Percentiles rank a stretch among this genome's conserved stretches.
These are phyloP conservation scores for Hemicentrotus pulcherrimus DNA, from an alignment of 35 echinoderm and acorn worm genomes.

Conservation along the genomic window DNA sequence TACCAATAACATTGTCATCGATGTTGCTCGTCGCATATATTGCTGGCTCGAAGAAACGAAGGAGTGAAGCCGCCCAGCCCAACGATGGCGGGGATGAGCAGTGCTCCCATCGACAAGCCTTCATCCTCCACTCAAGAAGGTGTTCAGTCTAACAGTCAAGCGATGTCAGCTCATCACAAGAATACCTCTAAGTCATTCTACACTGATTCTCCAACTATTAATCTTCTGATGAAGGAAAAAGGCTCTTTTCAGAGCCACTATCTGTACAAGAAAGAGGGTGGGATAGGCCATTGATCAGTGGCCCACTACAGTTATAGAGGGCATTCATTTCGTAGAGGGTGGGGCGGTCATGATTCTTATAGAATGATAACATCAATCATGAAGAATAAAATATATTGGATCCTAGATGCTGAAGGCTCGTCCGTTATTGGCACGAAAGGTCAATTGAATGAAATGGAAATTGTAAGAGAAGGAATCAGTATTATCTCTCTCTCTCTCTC, in stretches of 20 bases:
- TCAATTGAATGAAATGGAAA: too few relatives aligned
- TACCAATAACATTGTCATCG: too few relatives aligned
- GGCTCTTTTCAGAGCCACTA: neutral
- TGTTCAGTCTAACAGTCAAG: neutral
- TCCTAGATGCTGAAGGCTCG: too few relatives aligned
- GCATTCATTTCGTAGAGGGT: too few relatives aligned
- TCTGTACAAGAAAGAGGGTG: neutral
- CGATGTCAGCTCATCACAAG: neutral
- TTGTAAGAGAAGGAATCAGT: too few relatives aligned
- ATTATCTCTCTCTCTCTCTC: too few relatives aligned
- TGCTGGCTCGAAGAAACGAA: neutral
- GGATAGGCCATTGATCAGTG: too few relatives aligned
- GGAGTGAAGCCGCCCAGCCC: neutral
- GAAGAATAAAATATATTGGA: too few relatives aligned
- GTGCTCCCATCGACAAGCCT: neutral
- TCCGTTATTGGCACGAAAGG: too few relatives aligned
- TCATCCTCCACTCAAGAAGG: neutral
- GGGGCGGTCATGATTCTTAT: too few relatives aligned
- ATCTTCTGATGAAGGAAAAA: neutral
- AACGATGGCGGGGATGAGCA: neutral
- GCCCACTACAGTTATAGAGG: too few relatives aligned
- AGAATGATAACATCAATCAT: too few relatives aligned
- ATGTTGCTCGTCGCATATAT: neutral
- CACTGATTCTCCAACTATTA: neutral
- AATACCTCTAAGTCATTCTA: neutral